Base-by-base conservation (phyloP, 2,888 invertebrate genomes). In the Cyclophora albipunctata region DNA sequence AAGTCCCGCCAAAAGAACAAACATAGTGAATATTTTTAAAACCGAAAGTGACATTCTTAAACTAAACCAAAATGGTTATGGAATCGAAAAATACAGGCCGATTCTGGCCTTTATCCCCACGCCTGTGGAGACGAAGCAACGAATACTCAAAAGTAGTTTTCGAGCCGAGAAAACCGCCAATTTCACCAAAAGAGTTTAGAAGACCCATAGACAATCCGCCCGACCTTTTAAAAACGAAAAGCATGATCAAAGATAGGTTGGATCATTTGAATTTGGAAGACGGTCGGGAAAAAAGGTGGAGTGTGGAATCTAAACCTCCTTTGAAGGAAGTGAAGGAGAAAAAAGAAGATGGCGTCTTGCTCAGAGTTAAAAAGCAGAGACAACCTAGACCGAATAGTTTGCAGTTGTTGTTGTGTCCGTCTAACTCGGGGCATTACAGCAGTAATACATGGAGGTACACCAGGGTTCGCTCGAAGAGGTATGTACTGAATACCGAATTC, bases 91-190 rank as follows among this genome's bases (percentile, higher is more conserved):
- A 75, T 59, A 75, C 71, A 53, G 82, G 83, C 66, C 78, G 84
- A 34, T 84, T 88, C 57, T 88, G 88, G 88, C 87, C 88, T 35
- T 68, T 88, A 20, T 88, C 87, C 41, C 88, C 88, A 34, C 78
- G 84, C 5, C 66, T 88, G 20, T 88, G 87, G 87, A 78, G 88
- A 41, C 74, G 85, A 49, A 88, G 88, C 68, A 85, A 77, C 62
- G 88, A 88, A 49, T 88, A 84, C 60, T 81, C 86, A 42, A 88
- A 86, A 67, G 80, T 86, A 34, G 86, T 85, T n/a, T 88, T 86
- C 68, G 86, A 85, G 48, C 85, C 85, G 2, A 64, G 87, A 62
- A 76, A 78, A 67, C 86, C 85, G 3, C 83, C 84, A 2, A 66
- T 73, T 3, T 84, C 84, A 46, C 84, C 84, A 5, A 69, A 82